Evolutionary conservation across 1,140 invertebrate genomes (phyloP), one percentile per base, ranked within the genome.

Genomic region (Drosophila miranda): DNA sequence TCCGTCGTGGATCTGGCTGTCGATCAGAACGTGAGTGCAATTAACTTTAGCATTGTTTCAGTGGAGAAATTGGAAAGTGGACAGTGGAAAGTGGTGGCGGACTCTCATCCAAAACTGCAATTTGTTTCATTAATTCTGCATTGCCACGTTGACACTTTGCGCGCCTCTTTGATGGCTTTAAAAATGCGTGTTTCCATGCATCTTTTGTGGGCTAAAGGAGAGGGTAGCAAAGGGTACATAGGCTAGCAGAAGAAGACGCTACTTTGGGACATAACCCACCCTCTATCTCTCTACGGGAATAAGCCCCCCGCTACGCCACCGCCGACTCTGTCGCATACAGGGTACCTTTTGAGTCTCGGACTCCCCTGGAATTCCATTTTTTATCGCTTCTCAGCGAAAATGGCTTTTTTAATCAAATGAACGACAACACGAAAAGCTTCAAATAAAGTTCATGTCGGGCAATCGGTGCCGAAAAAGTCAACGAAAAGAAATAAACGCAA

Each of bases 1-100:
- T 94, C 92, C 8, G 94, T 91, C 8, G 92, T 94, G 3, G 94
- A 95, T 77, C 79, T 94, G 3, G 91, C 90, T 41, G 66, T 94
- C 21, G 94, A 94, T 83, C 75, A 86, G 13, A 84, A 92, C 73
- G 90, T 91, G 62, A 90, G 89, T 90, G 48, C 50, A 64, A 75
- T 82, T 66, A 68, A 75, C 34, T 55, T 54, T 61, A 30, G 50
- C 62, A 78, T 57, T 49, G 11, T 51, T 68, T 14, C 16, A 21
- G 11, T 26, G 7, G 14, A 19, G 9, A n/a, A 51, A 53, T 26
- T 43, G 3, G 11, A 13, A 5, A 38, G 34, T 11, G 3, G 34
- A 38, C 3, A 38, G 3, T 19, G 19, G 19, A 19, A 2, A 19
- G 1, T 19, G 16, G 16, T 19, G 16, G 16, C 0, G 16, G 16